Evolutionary conservation across 2,797 vertebrate species (phyloP), one percentile per base, ranked within the genome.

Genomic region (Lagorchestes hirsutus): DNA sequence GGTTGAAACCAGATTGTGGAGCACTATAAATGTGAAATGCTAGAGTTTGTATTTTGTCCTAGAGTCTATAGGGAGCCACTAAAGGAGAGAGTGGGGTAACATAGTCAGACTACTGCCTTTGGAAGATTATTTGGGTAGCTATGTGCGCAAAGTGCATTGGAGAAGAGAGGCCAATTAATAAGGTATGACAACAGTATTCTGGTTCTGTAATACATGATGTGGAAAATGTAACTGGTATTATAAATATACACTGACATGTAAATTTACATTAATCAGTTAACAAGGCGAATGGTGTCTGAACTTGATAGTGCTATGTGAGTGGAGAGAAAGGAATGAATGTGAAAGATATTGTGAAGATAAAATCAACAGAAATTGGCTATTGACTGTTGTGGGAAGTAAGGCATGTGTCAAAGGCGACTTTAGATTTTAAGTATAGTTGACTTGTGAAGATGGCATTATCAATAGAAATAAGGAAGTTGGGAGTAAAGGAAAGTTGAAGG

Each of bases 241-340:
- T 58, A 90, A 90, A 94, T 93, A 52, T 9, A 90, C 90, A 92
- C 14, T 59, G 31, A 40, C 27, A n/a, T 55, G 0, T 2, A 74
- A 40, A 74, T 92, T 95, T 94, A 94, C 93, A 16, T 93, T n/a
- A 93, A 92, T 74, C 62, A n/a, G 16, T 67, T 14, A n/a, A n/a
- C 34, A 74, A 74, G 62, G 16, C 22, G 62, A 74, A 16, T 62
- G 31, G 29, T 62, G 12, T 31, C 59, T 62, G 14, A 74, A 74
- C 34, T 74, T 74, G 14, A 74, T 74, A 40, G 16, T 40, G 4
- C 34, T 74, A 16, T 40, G 62, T 74, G 34, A 74, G 62, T n/a
- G 34, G n/a, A 74, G 62, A n/a, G 34, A 74, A 74, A 74, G 12
- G n/a, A 74, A 74, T n/a, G 62, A 0, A 74, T 40, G 14, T 40